Evolutionary conservation across 1,140 invertebrate genomes (phyloP), one percentile per base, ranked within the genome.

Genomic region (Mercenaria mercenaria): DNA sequence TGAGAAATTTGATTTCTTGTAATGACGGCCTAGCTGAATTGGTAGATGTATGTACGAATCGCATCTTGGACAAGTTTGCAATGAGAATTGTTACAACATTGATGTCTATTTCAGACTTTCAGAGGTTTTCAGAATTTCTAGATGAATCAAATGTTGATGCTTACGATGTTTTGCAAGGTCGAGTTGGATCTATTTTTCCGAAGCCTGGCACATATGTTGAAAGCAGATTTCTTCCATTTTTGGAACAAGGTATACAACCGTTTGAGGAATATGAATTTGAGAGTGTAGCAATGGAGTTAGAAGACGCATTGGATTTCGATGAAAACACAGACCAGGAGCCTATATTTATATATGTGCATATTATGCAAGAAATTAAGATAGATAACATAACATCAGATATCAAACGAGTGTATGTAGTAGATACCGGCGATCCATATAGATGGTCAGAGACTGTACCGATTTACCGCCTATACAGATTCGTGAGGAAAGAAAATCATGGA

Each of bases 381-480:
- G 34, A 43, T 11, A 67, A 39, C 26, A n/a, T 4, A 0, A 23
- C 26, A 0, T 41, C 34, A 29, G 13, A 23, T 10, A 13, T 84
- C 3, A 26, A 47, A 23, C 0, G 15, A 0, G 29, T 11, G 23
- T 84, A 84, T 32, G 11, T 43, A 39, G 64, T 84, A 4, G 41
- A 67, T 47, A 69, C 39, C 11, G 81, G 81, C 32, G 23, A 69
- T 69, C 15, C 15, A 8, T 29, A 6, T 41, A 37, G 20, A 47
- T 11, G 26, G 23, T 32, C 10, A 13, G 34, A 29, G 34, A 34
- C 0, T 4, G 81, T 90, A 89, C 56, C 18, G 85, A 61, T 29
- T 82, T 37, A 64, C 90, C 26, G 79, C 90, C 37, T 87, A 90
- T 20, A 41, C 47, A 20, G 88, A 86, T 32, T 84, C 20, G 29